Evolutionary conservation across 92 coral and sea anemone genomes (phyloP), one percentile per base, ranked within the genome.

Genomic region (Porites divaricata): DNA sequence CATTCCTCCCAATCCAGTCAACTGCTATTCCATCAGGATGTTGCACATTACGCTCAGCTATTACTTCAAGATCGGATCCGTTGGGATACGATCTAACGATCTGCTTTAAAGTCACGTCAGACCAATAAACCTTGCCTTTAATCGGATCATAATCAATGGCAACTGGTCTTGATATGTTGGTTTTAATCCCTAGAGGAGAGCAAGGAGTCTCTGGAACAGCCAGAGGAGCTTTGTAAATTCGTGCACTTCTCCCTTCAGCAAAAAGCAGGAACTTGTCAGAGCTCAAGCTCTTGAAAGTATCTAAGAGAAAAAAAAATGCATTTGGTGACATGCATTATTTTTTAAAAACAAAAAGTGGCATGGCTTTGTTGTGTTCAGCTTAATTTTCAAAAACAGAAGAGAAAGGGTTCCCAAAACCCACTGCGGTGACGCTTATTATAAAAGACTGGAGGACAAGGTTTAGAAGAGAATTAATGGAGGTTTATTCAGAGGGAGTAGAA

Each of bases 1-100:
- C 70, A 41, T 86, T 87, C n/a, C 83, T 23, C 19, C 81, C 90
- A 24, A 81, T 76, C 91, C 93, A 92, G n/a, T 92, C 95, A 8
- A 92, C 91, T 12, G 90, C 95, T 26, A 92, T 63, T 1, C 93
- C 90, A 76, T 67, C 85, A 0, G 91, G 89, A 14, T 68, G 58
- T 16, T 52, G 64, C 13, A 92, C 87, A 26, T 89, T 83, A 54
- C 51, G 62, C 1, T 72, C 10, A 0, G 54, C 65, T 54, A 85
- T 63, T 63, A 52, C 50, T 13, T 74, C 64, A 25, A 74, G 41
- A 35, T 50, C 24, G 1, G 63, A 52, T 2, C 78, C 64, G 15
- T 52, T 74, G 14, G 84, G 56, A 78, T 63, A 70, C 57, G 75
- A 80, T 22, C 80, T 69, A 56, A 74, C 84, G 1, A 89, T 21